A percentile compares a stretch with the other conserved stretches of the same genome.
These are phyloP conservation scores for Ferrisia virgata DNA, from an alignment of 2,888 invertebrate species.

Conservation along the genomic window DNA sequence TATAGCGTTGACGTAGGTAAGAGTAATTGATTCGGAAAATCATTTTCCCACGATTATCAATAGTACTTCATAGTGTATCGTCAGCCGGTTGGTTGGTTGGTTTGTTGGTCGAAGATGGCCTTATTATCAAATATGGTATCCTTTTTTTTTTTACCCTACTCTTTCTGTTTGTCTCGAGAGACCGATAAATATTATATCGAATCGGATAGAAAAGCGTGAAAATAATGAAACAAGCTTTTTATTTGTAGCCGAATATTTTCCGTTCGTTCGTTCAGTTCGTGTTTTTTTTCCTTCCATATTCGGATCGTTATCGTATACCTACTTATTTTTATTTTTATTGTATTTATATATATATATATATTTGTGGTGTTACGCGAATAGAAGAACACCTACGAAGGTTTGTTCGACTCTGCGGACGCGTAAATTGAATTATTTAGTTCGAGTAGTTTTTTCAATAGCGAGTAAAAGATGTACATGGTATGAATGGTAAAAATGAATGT, in stretches of 20 bases:
- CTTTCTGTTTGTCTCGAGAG: background rate
- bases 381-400: background rate
- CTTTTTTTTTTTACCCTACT: background rate
- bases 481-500: background rate
- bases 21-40: constrained; percentile 33
- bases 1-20: background rate
- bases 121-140: background rate
- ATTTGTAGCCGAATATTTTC: background rate
- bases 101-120: background rate
- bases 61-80: background rate
- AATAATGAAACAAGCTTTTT: background rate
- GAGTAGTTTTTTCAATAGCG: background rate
- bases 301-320: background rate
- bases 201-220: background rate
- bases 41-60: constrained; percentile 35
- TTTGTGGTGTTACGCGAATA: background rate
- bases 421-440: background rate
- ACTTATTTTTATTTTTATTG: background rate
- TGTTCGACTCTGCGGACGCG: background rate
- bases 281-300: background rate
- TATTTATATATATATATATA: background rate
- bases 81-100: too few relatives aligned
- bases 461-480: background rate
- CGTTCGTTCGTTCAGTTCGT: background rate
- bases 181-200: constrained; percentile 1